Percentiles rank a stretch among this genome's conserved stretches.
phyloP scores from a whole-genome alignment of 2,797 vertebrate genomes.

The Anolis apletophallus region DNA sequence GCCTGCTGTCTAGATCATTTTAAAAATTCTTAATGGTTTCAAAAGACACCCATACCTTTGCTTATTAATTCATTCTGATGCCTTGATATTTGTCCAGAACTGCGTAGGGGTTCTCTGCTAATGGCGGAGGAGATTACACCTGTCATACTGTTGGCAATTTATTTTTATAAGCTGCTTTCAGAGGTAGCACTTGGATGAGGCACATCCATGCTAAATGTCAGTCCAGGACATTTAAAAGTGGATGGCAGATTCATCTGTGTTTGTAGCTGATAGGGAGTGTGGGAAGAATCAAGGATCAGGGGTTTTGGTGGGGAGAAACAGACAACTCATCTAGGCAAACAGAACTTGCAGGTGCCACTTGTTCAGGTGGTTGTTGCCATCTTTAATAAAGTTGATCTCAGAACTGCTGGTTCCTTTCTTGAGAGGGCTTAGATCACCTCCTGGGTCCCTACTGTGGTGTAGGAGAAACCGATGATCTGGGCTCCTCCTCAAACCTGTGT shows the following conservation, averaged over 20 bases:
- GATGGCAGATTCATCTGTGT: neutral
- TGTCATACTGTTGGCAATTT: slow-evolving; percentile 34
- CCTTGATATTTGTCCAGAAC: slow-evolving; percentile 49
- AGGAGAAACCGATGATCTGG: neutral
- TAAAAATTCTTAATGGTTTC: slow-evolving; percentile 29
- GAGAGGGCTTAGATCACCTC: neutral
- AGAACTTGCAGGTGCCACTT: slow-evolving; percentile 7
- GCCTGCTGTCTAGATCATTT: neutral
- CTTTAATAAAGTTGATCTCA: neutral
- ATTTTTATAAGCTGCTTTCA: slow-evolving; percentile 41
- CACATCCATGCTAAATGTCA: neutral
- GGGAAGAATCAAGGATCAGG: slow-evolving; percentile 1
- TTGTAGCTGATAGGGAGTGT: accelerated
- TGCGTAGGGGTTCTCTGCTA: slow-evolving; percentile 58
- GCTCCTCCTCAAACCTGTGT: neutral
- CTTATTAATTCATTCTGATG: slow-evolving; percentile 59
- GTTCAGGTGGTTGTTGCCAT: neutral
- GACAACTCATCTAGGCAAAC: accelerated
- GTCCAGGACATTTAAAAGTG: neutral
- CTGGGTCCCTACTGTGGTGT: neutral
- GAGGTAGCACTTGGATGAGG: neutral
- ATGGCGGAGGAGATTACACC: slow-evolving; percentile 43
- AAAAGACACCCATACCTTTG: slow-evolving; percentile 6
- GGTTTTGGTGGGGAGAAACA: neutral
- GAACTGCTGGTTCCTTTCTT: neutral